Evolutionary conservation across 2,113 vertebrate species (phyloP), one percentile per base, ranked within the genome.

Genomic region (Gavia stellata): DNA sequence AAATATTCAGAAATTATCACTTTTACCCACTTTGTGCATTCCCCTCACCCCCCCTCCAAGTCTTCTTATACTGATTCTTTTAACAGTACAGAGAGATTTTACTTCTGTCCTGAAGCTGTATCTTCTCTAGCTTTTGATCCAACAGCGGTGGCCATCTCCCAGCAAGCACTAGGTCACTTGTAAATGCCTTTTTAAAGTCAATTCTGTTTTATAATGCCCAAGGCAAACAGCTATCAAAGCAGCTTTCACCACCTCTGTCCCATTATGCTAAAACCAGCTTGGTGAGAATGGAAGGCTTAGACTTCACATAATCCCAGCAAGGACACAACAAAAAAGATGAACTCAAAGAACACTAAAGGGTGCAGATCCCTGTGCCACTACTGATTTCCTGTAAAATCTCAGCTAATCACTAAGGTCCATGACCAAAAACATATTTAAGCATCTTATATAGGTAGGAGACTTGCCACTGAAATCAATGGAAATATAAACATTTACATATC

Each of bases 171-270:
- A 83, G 79, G 74, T 74, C 75, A 86, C 78, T 96, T 94, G 83
- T 85, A 97, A 95, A 96, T 88, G 90, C 70, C 59, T 96, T 86
- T 93, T 95, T 66, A 66, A 96, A 94, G 72, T 92, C 55, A 95
- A 56, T 89, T 95, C 79, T 95, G 42, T 67, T 94, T 89, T 44
- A 92, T 84, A 91, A 91, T 92, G 93, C 90, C 67, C 82, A 89
- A 92, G 61, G 91, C 91, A 96, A 96, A 95, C 78, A 94, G 62
- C 34, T 81, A 89, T 94, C 88, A 94, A 96, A 96, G 80, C 90
- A 86, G 74, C 91, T 92, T 91, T 83, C 74, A n/a, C 45, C 58
- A 88, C 33, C 50, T 87, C 94, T 86, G 53, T 87, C 58, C 93
- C 84, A 91, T 95, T 96, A 94, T 86, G 81, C 70, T 94, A 97